phyloP scores from a whole-genome alignment of 2,113 vertebrate genomes.

The Petrocephalus zakoni region DNA sequence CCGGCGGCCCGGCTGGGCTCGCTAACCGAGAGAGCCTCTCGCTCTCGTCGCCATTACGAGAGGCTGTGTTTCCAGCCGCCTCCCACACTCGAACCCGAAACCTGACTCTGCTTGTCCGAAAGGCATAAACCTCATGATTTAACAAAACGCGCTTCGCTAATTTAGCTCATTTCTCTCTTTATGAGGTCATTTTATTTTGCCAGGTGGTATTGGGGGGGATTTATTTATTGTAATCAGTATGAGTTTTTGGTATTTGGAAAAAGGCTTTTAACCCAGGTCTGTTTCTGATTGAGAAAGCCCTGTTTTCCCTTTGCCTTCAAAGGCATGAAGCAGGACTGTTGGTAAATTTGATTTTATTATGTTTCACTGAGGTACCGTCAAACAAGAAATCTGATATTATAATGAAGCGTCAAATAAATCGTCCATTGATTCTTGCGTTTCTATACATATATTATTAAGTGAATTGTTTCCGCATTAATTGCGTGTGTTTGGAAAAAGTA shows the following conservation, averaged over 20 bases:
- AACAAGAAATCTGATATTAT: background rate
- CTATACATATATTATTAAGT: background rate
- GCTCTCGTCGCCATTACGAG: background rate
- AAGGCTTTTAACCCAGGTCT: background rate
- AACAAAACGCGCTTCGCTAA: background rate
- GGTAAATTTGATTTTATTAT: background rate
- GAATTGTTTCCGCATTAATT: background rate
- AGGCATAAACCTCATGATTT: background rate
- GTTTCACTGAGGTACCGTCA: background rate
- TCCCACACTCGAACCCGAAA: background rate
- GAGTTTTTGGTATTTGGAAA: background rate
- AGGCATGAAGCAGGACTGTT: background rate
- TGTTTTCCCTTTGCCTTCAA: background rate
- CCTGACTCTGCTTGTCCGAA: background rate
- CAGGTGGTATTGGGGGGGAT: background rate
- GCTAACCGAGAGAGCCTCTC: background rate
- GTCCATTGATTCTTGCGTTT: background rate
- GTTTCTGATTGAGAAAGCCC: background rate
- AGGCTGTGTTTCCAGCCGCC: background rate
- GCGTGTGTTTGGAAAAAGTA: background rate
- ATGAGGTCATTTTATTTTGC: slow-evolving; percentile 4
- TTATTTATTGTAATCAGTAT: slow-evolving; percentile 8
- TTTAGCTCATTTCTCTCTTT: background rate
- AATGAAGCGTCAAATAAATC: background rate
- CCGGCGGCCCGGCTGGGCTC: background rate